Base-by-base conservation (phyloP, 2,113 vertebrate genomes). In the Alexandromys fortis region DNA sequence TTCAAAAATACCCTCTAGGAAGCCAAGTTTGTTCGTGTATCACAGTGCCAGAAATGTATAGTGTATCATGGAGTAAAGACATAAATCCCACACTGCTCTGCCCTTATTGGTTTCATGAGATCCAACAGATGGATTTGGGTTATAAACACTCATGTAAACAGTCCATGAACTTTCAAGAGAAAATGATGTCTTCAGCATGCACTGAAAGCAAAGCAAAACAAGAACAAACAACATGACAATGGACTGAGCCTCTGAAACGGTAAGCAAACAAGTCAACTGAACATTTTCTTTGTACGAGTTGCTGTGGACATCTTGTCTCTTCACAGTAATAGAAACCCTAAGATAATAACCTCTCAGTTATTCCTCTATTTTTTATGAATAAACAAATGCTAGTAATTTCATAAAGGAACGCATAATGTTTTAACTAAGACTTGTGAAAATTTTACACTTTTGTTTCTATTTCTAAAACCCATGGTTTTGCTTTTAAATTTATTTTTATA, bases 21-120 rank as follows among this genome's bases (percentile, higher is more conserved):
- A 83, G 65, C 61, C 33, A 52, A 3, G 6, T 61, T 3, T 58
- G 12, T 42, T 42, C 72, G 30, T 30, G 78, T 4, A 55, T 5
- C 35, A 5, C 0, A 33, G 22, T 7, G 0, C 7, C 55, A 49
- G 55, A 28, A 70, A 55, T 16, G 1, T 11, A 72, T 17, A 30
- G 49, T 14, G 21, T 1, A 5, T 14, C 2, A 1, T 8, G 17
- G 1, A 6, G 45, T 2, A 8, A 38, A 11, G 5, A 3, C 68
- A 7, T 42, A n/a, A 17, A 5, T 8, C 7, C 28, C 63, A 33
- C 10, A 70, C 16, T 24, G 35, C 24, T 81, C 21, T 33, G 24
- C 2, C 30, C 11, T 92, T 67, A 5, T 33, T 19, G 1, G 1
- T 63, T 47, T 13, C 4, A 21, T 24, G 11, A 49, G 0, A 78